phyloP scores from a whole-genome alignment of 2,113 vertebrate genomes.

The Eclectus roratus region DNA sequence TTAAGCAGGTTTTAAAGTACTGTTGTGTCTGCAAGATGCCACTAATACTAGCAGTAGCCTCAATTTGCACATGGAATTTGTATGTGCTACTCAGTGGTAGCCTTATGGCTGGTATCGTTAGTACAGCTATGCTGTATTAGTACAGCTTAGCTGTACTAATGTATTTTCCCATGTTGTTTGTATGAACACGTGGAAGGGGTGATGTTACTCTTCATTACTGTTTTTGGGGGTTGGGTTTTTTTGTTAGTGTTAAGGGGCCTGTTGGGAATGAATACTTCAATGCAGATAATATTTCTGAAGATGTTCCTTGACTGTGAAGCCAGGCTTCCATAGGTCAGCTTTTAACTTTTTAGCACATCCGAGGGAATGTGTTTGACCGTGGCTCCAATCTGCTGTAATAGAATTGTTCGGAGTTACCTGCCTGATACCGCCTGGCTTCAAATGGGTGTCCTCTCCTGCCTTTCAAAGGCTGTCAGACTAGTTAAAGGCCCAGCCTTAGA shows the following conservation, averaged over 20 bases:
- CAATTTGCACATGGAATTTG: rapidly evolving
- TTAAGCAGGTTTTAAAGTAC: neutral
- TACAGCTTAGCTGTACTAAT: neutral
- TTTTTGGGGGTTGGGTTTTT: neutral
- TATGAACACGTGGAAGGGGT: neutral
- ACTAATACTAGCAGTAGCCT: neutral
- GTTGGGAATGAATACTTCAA: neutral
- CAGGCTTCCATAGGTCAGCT: neutral
- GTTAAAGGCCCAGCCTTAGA: neutral
- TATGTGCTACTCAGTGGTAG: neutral
- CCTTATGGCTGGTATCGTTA: neutral
- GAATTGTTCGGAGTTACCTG: neutral
- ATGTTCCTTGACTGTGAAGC: rapidly evolving
- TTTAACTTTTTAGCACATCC: neutral
- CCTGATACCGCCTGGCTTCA: neutral
- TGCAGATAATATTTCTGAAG: neutral
- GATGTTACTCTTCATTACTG: neutral
- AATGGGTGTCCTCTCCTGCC: neutral
- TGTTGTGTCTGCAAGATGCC: neutral
- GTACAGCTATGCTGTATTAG: rapidly evolving
- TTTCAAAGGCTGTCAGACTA: neutral
- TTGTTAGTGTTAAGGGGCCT: neutral
- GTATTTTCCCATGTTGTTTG: neutral
- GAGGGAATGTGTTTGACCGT: rapidly evolving
- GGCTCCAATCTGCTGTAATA: too few species aligned